Base-by-base conservation (phyloP, 2,888 invertebrate species). In the Colletes collaris region DNA sequence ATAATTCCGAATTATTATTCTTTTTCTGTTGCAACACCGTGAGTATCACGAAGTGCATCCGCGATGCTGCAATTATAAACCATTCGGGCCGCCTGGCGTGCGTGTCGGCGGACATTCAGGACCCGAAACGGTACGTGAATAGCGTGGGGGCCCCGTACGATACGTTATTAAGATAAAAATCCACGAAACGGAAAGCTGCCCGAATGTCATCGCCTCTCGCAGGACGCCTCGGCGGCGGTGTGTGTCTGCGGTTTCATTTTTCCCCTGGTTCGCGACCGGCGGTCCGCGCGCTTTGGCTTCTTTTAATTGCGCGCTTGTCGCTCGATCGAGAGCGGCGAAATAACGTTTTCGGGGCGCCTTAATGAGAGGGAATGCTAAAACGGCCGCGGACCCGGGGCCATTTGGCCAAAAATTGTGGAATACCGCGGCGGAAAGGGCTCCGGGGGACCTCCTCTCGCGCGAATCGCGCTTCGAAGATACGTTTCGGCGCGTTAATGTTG, bases 11-110 rank as follows among this genome's bases (percentile, higher is more conserved):
- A 27, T 27, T 27, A 27, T 27, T 27, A 27, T 27, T 27, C 27
- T 27, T 27, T 27, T 27, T 27, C 27, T 27, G 27, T 27, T 27
- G 27, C 27, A 27, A 27, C 27, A 27, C 27, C 27, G 27, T 27
- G 27, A 27, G 49, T 87, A 89, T 90, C 88, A 84, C 86, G 76
- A 88, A 86, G 88, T 86, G 86, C 87, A 87, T 88, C 88, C 89
- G 89, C 90, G 88, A 89, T 90, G 86, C 44, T 79, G 86, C 89
- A 89, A 89, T 92, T 91, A 89, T 89, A 89, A 91, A 90, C 88
- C 89, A 91, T 91, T 90, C 88, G 89, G 83, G 83, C 83, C 82
- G 82, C 82, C 79, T 81, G 73, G 82, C 80, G 60, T 75, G 83
- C 82, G 89, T 90, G 90, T 85, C 84, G 85, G 74, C 71, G 79